These are phyloP conservation scores for Phalloptychus januarius DNA, from an alignment of 2,797 vertebrate genomes.

Conservation along the genomic window DNA sequence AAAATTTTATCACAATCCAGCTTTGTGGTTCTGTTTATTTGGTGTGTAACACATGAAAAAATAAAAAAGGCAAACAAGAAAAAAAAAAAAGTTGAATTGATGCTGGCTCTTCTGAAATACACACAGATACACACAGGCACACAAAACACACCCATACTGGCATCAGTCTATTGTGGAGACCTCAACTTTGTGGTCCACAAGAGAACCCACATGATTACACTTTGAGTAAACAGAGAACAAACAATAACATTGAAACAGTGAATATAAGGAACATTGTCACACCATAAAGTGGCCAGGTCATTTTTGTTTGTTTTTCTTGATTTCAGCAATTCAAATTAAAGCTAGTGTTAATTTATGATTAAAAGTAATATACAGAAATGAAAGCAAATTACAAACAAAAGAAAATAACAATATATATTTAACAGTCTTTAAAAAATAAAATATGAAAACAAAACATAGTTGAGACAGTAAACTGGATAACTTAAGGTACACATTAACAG, in stretches of 20 bases:
- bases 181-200: slow-evolving; percentile 63
- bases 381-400: slow-evolving; percentile 88
- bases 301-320: slow-evolving; percentile 66
- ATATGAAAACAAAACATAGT: slow-evolving; percentile 82
- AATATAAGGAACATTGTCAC: slow-evolving; percentile 78
- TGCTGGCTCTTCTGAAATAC: slow-evolving; percentile 79
- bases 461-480: slow-evolving; percentile 78
- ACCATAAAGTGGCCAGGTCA: slow-evolving; percentile 86
- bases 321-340: slow-evolving; percentile 88
- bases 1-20: slow-evolving; percentile 70
- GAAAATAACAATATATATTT: slow-evolving; percentile 84
- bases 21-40: slow-evolving; percentile 80
- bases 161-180: slow-evolving; percentile 74
- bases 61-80: slow-evolving; percentile 61
- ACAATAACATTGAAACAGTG: slow-evolving; percentile 76
- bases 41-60: slow-evolving; percentile 74
- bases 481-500: slow-evolving; percentile 75
- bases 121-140: slow-evolving; percentile 44
- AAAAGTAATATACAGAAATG: slow-evolving; percentile 88
- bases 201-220: slow-evolving; percentile 80
- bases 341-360: slow-evolving; percentile 92
- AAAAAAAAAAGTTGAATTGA: slow-evolving; percentile 68
- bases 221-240: slow-evolving; percentile 80
- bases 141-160: slow-evolving; percentile 73
- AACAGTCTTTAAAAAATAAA: slow-evolving; percentile 84